Conservation (phyloP, 2,797 vertebrate genomes). For the Xiphophorus birchmanni region DNA sequence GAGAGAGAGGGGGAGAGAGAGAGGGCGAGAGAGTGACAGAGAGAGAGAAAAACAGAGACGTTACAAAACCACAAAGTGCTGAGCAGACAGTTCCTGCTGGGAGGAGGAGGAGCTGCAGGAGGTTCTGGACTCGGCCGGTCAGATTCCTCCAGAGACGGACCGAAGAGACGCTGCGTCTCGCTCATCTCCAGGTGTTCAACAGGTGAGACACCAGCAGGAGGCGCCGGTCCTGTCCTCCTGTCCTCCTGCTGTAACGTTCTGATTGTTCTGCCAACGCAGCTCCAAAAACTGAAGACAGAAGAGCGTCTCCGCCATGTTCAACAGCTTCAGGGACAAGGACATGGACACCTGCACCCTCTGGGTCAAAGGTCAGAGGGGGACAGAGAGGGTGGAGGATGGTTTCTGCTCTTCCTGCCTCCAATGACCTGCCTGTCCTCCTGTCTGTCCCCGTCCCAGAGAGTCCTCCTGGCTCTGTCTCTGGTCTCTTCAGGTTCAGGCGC, state of each 20-base stretch:
- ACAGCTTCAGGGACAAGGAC: background rate
- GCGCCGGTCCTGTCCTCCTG: background rate
- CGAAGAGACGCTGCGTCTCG: background rate
- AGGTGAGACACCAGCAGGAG: background rate
- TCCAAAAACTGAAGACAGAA: background rate
- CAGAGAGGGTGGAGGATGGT: background rate
- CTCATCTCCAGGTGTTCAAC: background rate
- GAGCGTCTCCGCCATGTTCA: background rate
- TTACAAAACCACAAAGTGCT: conserved; percentile 9
- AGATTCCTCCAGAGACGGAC: background rate
- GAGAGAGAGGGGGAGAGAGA: no score
- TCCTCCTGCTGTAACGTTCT: background rate
- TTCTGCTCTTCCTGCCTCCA: background rate
- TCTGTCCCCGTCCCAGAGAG: conserved; percentile 18
- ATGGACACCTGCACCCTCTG: conserved; percentile 25
- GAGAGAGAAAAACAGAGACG: no score
- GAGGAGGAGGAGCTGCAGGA: background rate
- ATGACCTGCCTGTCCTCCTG: background rate
- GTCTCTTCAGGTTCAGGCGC: conserved; percentile 12
- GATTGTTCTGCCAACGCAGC: background rate
- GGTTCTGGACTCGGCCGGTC: background rate
- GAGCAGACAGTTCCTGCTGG: background rate
- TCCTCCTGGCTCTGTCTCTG: background rate
- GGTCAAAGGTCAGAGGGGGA: conserved; percentile 31
- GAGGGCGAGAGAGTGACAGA: no score